Base-by-base conservation (phyloP, 92 coral and sea anemone genomes). In the Actinostola sp. region DNA sequence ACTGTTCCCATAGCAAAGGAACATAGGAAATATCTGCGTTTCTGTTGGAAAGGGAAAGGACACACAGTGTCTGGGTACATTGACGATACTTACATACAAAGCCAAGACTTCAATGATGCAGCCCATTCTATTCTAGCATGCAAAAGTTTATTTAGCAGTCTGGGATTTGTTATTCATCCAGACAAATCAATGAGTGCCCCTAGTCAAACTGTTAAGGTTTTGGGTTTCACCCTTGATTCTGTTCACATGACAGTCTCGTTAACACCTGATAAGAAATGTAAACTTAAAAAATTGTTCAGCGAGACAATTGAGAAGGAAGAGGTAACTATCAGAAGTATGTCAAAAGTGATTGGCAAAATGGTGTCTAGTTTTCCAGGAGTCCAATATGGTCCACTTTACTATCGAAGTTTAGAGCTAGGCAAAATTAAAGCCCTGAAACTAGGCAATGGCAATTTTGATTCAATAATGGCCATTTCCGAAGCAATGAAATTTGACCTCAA, bases 221-320 rank as follows among this genome's bases (percentile, higher is more conserved):
- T 86, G 43, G 91, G 87, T 31, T 81, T 75, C 63, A 63, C 54
- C 11, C 20, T 86, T 23, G 70, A 86, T 75, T 86, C 91, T 26
- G 71, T 52, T 42, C 44, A 62, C 52, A 86, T 81, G 91, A 81
- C 87, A 35, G 65, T 86, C 44, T 81, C 83, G 19, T 73, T 86
- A 60, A 74, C 78, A 35, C 23, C 56, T 3, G 90, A 43, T 33
- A 74, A 70, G 46, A 70, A 68, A 30, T 27, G 28, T 10, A 76
- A 70, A 68, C 57, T 85, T 9, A 72, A 59, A 73, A 54, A 66
- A 8, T 43, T 72, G 32, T 67, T 63, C 28, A 66, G 30, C 24
- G 79, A 67, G 49, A 69, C 76, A 15, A 49, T 67, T 29, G 44
- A 55, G 30, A n/a, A 17, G 21, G 11, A 36, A 27, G 45, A 51